Conservation (phyloP, 2,113 vertebrate species). For the Zapornia atra region DNA sequence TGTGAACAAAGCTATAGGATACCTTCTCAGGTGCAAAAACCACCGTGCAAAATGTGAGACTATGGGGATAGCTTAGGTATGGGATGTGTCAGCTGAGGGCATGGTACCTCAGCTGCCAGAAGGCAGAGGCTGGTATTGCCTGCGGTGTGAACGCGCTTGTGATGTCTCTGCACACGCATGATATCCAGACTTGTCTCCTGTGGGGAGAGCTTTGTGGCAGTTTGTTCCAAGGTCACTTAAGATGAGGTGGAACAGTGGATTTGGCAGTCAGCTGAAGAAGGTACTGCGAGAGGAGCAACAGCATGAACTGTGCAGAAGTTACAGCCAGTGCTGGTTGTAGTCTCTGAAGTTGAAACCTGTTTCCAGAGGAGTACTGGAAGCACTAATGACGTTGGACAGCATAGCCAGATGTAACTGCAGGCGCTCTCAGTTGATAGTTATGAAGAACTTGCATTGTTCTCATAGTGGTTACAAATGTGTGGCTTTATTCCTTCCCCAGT, state of each 20-base stretch:
- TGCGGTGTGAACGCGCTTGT: not conserved
- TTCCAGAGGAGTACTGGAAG: not conserved
- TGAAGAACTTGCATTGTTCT: not conserved
- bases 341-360: not conserved
- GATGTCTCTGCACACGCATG: not conserved
- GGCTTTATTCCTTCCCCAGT: not conserved
- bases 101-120: not conserved
- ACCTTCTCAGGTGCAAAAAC: not conserved
- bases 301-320: not conserved
- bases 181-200: not conserved
- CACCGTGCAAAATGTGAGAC: not conserved
- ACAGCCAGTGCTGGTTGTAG: not conserved
- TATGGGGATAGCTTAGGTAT: not conserved
- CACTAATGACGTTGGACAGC: not conserved
- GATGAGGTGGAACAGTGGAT: not conserved
- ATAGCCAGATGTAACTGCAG: not conserved
- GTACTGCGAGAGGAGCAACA: not conserved
- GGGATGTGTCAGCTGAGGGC: not conserved
- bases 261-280: not conserved
- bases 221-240: not conserved
- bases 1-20: not conserved
- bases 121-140: not conserved
- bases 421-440: not conserved
- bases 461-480: not conserved
- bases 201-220: not conserved